Evolutionary conservation across 2,888 invertebrate genomes (phyloP), one percentile per base, ranked within the genome.

Genomic region (Agonum fuliginosum): DNA sequence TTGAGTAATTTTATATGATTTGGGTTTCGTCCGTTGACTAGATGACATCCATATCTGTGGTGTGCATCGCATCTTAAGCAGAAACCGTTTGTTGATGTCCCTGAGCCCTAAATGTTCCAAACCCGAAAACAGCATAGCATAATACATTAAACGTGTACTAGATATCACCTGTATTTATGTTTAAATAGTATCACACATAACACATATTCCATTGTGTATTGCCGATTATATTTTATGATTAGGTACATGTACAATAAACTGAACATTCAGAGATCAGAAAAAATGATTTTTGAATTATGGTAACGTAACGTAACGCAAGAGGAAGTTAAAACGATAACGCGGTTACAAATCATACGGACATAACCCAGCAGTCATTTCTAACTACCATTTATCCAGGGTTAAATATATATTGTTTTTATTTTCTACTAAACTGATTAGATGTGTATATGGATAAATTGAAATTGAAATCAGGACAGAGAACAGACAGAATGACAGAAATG

Each of bases 401-500:
- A 12, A 54, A 54, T 54, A 54, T 54, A 54, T 54, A 24, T 12
- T 54, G 22, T 54, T 12, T 24, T 54, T 54, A 54, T 54, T 54
- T n/a, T n/a, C n/a, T n/a, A n/a, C n/a, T n/a, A n/a, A n/a, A n/a
- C n/a, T n/a, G n/a, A n/a, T n/a, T n/a, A n/a, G n/a, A n/a, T n/a
- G n/a, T n/a, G n/a, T n/a, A n/a, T n/a, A n/a, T n/a, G n/a, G n/a
- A n/a, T n/a, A n/a, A n/a, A n/a, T n/a, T n/a, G n/a, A n/a, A n/a
- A n/a, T n/a, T n/a, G n/a, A n/a, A n/a, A n/a, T n/a, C n/a, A n/a
- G n/a, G n/a, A n/a, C n/a, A n/a, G n/a, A n/a, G n/a, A n/a, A n/a
- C n/a, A n/a, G n/a, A n/a, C n/a, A n/a, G n/a, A n/a, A n/a, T n/a
- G 54, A 54, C 54, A 54, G 22, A 54, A 54, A 54, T 54, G 54